Base-by-base conservation (phyloP, 1,140 invertebrate genomes). In the Palaemon carinicauda region DNA sequence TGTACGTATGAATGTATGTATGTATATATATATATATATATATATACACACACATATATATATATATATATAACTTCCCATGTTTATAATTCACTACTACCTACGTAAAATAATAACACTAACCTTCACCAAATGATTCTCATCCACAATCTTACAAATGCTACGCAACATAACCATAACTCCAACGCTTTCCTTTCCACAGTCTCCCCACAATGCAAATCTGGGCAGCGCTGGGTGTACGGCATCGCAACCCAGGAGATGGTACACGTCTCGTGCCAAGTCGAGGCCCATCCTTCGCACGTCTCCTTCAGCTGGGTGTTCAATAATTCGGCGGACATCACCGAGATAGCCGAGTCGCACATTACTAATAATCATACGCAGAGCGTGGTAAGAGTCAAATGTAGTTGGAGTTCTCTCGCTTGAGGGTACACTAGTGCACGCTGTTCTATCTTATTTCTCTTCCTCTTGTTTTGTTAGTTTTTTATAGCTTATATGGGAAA, bases 221-320 rank as follows among this genome's bases (percentile, higher is more conserved):
- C 93, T 80, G 83, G 82, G 9, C 87, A 90, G 60, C 83, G 83
- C 1, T 80, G 82, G 80, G 94, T 96, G 88, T 97, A 97, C 89
- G 96, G 96, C 51, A 96, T 97, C 7, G 96, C 96, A 0, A 93
- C 95, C 65, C 94, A 95, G 90, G 96, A 97, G 91, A 94, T 95
- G 54, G 95, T 95, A 0, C 94, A 94, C 88, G 94, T 98, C 56
- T 91, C 95, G 79, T 98, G 97, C 91, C 94, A 95, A 92, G 96
- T 98, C 17, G 96, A 97, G 89, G 95, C 96, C 14, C 96, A 95
- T 91, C 96, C 97, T 12, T 93, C 94, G 15, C 95, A 96, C 24
- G 94, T 95, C 89, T 94, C 93, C 78, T 97, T 97, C 91, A 94
- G 95, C 88, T 98, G 97, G 97, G 94, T 95, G 29, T 96, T 97